phyloP scores from a whole-genome alignment of 2,113 vertebrate species.

The Rhizomys pruinosus region DNA sequence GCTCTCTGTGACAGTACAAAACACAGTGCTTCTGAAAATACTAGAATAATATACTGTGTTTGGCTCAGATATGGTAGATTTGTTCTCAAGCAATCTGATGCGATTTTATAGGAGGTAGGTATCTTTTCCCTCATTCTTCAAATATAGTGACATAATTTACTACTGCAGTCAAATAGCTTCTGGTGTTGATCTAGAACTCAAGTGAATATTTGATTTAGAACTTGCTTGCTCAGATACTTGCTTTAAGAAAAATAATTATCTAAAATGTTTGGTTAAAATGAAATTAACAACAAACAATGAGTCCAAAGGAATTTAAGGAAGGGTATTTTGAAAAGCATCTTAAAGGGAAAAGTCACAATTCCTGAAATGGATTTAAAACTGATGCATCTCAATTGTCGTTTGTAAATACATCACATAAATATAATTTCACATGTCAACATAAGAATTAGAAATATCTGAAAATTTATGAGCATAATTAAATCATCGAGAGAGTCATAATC shows the following conservation, averaged over 20 bases:
- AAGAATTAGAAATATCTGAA: constrained; percentile 17
- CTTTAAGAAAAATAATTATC: constrained; percentile 53
- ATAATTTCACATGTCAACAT: constrained; percentile 24
- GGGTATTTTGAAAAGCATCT: constrained; percentile 26
- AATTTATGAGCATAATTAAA: constrained; percentile 67
- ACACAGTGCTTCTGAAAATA: constrained; percentile 19
- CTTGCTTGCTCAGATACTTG: neutral
- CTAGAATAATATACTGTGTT: neutral
- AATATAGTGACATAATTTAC: constrained; percentile 24
- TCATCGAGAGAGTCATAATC: constrained; percentile 61
- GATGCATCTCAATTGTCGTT: constrained; percentile 12
- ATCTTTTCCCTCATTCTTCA: constrained; percentile 42
- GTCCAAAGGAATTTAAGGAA: constrained; percentile 13
- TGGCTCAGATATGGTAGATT: constrained; percentile 32
- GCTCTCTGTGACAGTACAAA: neutral
- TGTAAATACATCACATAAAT: constrained; percentile 33
- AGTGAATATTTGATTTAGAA: constrained; percentile 34
- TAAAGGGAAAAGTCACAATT: constrained; percentile 25
- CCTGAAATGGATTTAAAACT: constrained; percentile 27
- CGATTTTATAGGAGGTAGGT: constrained; percentile 28
- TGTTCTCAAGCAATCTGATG: constrained; percentile 43
- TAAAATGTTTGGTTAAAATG: constrained; percentile 40
- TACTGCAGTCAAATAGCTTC: constrained; percentile 38
- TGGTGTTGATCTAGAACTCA: constrained; percentile 34
- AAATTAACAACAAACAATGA: constrained; percentile 48